Base-by-base conservation (phyloP, 2,888 invertebrate genomes). In the Rhabditoides inermis region DNA sequence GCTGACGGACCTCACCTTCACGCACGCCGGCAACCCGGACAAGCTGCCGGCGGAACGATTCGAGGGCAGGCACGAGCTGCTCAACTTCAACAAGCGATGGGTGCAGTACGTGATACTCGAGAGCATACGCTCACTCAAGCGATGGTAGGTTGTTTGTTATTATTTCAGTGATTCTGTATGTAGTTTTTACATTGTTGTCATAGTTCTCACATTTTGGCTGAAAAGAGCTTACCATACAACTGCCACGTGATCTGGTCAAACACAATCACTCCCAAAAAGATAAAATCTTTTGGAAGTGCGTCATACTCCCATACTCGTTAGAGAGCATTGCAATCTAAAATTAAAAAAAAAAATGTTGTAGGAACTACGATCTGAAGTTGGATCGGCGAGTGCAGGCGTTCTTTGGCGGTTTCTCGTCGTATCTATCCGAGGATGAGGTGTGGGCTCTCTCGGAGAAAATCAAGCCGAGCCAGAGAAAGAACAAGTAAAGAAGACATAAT, bases 371-470 rank as follows among this genome's bases (percentile, higher is more conserved):
- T 73, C 89, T 89, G 79, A 88, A 89, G 80, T 88, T 87, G 78
- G 89, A 88, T 79, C 91, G 92, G 78, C 85, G 87, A 68, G 88
- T 98, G 66, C 85, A 94, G 71, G 84, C 86, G 66, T 90, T 91
- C 82, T 92, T 98, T 82, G 88, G 90, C 81, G 88, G 90, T 80
- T 98, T 98, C 80, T 88, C 90, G 77, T 88, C 92, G 79, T 88
- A 86, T 77, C 83, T 94, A 71, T 87, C 87, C 77, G 98, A 98
- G 80, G 95, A 98, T 79, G 88, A 90, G 53, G 88, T 95, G 85
- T 98, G 95, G 95, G 89, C 90, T 79, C 87, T 94, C 73, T 95
- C 94, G 0, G 91, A 94, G 81, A 85, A 85, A 65, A 91, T 98
- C 71, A 94, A 94, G 82, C 94, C 94, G 12, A 52, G 60, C 0